phyloP scores from a whole-genome alignment of 2,113 vertebrate species.

The Dolichotis patagonum region DNA sequence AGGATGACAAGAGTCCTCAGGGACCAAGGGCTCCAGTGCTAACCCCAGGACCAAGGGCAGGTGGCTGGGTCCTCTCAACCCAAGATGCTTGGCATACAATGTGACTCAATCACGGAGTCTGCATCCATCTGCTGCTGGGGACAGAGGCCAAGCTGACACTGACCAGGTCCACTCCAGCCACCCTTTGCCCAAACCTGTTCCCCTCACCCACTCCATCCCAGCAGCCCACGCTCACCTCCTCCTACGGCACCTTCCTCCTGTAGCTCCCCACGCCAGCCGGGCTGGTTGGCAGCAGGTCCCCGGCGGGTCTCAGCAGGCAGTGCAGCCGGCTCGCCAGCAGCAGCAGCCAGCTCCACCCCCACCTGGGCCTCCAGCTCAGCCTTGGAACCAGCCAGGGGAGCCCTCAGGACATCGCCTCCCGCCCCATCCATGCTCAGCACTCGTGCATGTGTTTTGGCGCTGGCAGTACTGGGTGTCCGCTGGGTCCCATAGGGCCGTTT shows the following conservation, averaged over 20 bases:
- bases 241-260: constrained; percentile 93
- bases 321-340: constrained; percentile 30
- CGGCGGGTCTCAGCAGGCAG: constrained; percentile 69
- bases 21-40: background rate
- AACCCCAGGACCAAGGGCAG: background rate
- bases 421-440: constrained; percentile 94
- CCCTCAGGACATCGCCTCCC: constrained; percentile 81
- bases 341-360: constrained; percentile 74
- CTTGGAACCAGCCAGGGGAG: constrained; percentile 91
- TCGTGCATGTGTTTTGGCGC: constrained; percentile 93
- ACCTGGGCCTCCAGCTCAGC: constrained; percentile 92
- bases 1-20: background rate
- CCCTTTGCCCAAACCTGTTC: background rate
- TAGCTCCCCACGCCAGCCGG: constrained; percentile 81
- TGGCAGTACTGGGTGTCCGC: constrained; percentile 92
- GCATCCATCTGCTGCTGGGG: background rate
- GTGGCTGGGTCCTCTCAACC: background rate
- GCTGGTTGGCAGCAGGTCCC: constrained; percentile 83
- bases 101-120: accelerated
- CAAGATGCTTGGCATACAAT: accelerated
- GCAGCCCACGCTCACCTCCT: constrained; percentile 87
- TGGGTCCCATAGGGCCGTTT: constrained; percentile 89
- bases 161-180: background rate
- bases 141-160: background rate
- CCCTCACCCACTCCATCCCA: no score